A percentile compares a stretch with the other conserved stretches of the same genome.
These are phyloP conservation scores for Aphidius gifuensis DNA, from an alignment of 1,140 invertebrate genomes.

Conservation along the genomic window DNA sequence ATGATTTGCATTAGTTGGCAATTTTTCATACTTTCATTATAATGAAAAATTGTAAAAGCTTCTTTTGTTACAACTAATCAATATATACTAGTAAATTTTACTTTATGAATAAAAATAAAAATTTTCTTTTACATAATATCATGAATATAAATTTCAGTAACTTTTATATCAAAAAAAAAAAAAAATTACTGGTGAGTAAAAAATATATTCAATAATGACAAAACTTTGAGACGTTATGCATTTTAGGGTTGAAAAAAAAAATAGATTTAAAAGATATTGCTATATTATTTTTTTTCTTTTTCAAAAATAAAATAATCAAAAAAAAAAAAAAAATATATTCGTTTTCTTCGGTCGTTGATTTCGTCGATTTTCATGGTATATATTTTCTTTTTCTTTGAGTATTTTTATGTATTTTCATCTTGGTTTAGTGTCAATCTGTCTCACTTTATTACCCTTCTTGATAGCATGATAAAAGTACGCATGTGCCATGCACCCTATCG, in stretches of 20 bases:
- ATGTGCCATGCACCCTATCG: slow-evolving; percentile 35
- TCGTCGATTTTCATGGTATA: too few species aligned
- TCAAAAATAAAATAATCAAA: slow-evolving; percentile 1
- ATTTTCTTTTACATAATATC: too few species aligned
- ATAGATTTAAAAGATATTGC: slow-evolving; percentile 19
- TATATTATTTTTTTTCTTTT: slow-evolving; percentile 16
- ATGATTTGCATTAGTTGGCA: too few species aligned
- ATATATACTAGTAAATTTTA: too few species aligned
- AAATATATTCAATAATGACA: slow-evolving; percentile 22
- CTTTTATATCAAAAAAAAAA: background rate
- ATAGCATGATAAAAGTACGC: slow-evolving; percentile 3
- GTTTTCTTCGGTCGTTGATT: too few species aligned
- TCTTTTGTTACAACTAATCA: too few species aligned
- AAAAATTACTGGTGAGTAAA: background rate
- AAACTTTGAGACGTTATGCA: slow-evolving; percentile 9
- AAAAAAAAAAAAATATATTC: slow-evolving; percentile 5
- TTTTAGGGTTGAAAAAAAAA: slow-evolving; percentile 15
- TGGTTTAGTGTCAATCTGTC: background rate
- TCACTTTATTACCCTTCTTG: background rate
- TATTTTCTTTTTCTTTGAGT: too few species aligned
- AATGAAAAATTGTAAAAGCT: too few species aligned
- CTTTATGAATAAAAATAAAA: too few species aligned
- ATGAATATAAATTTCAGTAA: background rate
- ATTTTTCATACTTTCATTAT: too few species aligned
- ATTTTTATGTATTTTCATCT: too few species aligned